A percentile compares a stretch with the other conserved stretches of the same genome.
These are phyloP conservation scores for Pseudococcus jackbeardsleyi DNA, from an alignment of 2,888 invertebrate genomes.

Conservation along the genomic window DNA sequence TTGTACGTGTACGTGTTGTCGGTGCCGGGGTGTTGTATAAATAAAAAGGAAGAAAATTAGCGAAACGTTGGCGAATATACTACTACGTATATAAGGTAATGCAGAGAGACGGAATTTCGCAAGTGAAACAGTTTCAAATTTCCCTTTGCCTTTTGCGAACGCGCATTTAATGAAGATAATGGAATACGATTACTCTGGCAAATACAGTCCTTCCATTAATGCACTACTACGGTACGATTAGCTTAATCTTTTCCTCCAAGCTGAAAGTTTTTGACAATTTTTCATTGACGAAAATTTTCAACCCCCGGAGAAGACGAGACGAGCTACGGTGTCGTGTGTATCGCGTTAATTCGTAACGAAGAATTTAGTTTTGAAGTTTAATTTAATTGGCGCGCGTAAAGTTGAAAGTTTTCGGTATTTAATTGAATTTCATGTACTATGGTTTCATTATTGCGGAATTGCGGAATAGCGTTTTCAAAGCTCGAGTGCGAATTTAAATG, in stretches of 20 bases:
- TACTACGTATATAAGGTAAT: neutral
- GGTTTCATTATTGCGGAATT: slow-evolving; percentile 12
- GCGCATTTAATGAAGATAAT: slow-evolving; percentile 38
- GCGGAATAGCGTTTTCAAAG: neutral
- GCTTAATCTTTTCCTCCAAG: slow-evolving; percentile 28
- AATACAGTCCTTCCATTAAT: slow-evolving; percentile 40
- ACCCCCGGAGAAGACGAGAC: neutral
- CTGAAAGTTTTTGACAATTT: slow-evolving; percentile 35
- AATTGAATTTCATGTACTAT: slow-evolving; percentile 38
- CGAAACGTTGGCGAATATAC: neutral
- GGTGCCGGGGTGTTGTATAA: neutral
- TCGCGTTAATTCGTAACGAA: slow-evolving; percentile 30
- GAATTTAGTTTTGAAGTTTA: slow-evolving; percentile 42
- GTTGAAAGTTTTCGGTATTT: slow-evolving; percentile 37
- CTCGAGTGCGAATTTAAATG: neutral
- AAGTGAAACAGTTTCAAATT: slow-evolving; percentile 35
- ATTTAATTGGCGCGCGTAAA: slow-evolving; percentile 33
- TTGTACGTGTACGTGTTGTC: neutral
- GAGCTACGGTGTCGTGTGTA: slow-evolving; percentile 3
- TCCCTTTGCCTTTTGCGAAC: slow-evolving; percentile 1
- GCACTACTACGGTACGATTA: slow-evolving; percentile 26
- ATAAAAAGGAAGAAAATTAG: slow-evolving; percentile 18
- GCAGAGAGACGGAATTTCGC: slow-evolving; percentile 4
- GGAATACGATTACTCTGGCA: slow-evolving; percentile 41
- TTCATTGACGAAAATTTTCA: slow-evolving; percentile 29